Conservation (phyloP, 1,140 invertebrate genomes). For the Argopecten irradians region DNA sequence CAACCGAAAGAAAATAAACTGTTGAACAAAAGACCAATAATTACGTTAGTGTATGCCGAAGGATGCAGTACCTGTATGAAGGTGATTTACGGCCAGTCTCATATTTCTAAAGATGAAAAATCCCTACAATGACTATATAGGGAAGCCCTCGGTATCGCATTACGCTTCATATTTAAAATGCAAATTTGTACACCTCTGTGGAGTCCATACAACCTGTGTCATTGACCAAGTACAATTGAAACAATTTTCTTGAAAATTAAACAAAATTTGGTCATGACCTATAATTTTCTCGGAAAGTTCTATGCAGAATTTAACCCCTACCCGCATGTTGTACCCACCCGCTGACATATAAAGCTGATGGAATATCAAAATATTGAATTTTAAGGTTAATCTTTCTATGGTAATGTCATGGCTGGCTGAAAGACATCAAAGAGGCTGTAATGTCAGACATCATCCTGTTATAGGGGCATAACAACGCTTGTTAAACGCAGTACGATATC, state of each 20-base stretch:
- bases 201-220: not conserved
- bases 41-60: not conserved
- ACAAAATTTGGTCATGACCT: slow-evolving; percentile 10
- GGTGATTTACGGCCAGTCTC: not conserved
- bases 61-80: slow-evolving; percentile 11
- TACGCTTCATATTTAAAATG: slow-evolving; percentile 10
- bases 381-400: slow-evolving; percentile 4
- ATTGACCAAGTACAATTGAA: not conserved
- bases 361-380: slow-evolving; percentile 19
- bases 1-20: not conserved
- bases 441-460: not conserved
- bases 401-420: slow-evolving; percentile 14
- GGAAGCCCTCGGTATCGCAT: not conserved
- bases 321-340: not conserved
- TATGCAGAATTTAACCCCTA: not conserved
- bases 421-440: slow-evolving; percentile 9
- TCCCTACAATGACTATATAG: not conserved
- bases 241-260: slow-evolving; percentile 8
- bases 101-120: slow-evolving; percentile 11
- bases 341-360: not conserved
- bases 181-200: not conserved
- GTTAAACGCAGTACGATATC: not conserved
- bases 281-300: not conserved
- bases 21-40: slow-evolving; percentile 1
- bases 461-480: not conserved